Conservation (phyloP, 2,797 vertebrate species). For the Hipposideros larvatus region DNA sequence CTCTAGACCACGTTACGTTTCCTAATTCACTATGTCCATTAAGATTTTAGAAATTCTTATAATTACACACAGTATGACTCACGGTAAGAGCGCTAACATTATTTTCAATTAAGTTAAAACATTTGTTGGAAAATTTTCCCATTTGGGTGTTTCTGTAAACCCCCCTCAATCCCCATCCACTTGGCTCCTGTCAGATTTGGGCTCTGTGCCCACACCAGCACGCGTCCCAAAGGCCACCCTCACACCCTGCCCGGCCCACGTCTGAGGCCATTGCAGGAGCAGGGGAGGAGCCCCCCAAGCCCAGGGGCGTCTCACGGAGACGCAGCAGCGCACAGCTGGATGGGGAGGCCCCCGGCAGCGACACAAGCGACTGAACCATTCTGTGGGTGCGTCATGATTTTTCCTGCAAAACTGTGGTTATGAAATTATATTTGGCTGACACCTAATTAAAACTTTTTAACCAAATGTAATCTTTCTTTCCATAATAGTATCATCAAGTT, state of each 20-base stretch:
- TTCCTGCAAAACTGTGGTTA: not conserved
- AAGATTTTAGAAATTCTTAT: conserved; percentile 51
- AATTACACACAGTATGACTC: conserved; percentile 58
- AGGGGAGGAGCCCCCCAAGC: no score
- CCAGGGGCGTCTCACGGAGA: no score
- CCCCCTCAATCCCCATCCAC: conserved; percentile 70
- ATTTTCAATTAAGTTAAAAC: conserved; percentile 55
- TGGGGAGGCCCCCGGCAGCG: no score
- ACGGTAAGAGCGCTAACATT: conserved; percentile 72
- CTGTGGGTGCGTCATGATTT: not conserved
- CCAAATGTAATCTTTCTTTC: conserved; percentile 33
- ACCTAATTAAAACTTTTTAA: conserved; percentile 37
- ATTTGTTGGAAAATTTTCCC: conserved; percentile 70
- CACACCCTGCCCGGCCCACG: conserved; percentile 2
- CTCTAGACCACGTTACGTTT: not conserved
- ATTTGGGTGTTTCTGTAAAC: conserved; percentile 64
- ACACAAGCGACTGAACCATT: not conserved
- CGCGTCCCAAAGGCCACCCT: conserved; percentile 55
- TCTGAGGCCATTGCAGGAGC: no score
- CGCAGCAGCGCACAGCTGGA: not conserved
- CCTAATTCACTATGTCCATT: not conserved
- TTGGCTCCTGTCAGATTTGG: conserved; percentile 74
- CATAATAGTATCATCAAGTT: conserved; percentile 55
- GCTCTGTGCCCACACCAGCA: conserved; percentile 64
- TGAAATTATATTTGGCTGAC: not conserved